Evolutionary conservation across 92 coral and sea anemone species (phyloP).

Genomic region (Parazoanthus darwini): DNA sequence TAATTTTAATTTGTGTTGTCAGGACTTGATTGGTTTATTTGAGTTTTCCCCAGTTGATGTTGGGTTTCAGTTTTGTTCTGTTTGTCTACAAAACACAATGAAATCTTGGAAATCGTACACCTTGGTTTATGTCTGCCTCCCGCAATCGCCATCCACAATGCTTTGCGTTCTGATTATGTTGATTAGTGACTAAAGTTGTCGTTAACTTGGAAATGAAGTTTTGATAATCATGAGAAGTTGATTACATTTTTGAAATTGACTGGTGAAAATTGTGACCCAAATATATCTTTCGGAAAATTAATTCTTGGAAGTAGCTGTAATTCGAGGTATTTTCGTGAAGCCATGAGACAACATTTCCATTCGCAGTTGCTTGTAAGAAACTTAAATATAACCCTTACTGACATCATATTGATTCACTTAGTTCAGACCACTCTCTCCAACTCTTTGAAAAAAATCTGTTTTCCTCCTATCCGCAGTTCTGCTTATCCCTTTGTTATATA

Average conservation of each 20-base stretch:
- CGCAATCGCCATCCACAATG: neutral
- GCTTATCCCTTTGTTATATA: too few relatives aligned
- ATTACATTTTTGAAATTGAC: neutral
- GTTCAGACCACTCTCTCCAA: too few relatives aligned
- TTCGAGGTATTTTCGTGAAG: too few relatives aligned
- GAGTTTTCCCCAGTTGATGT: neutral
- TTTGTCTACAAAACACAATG: neutral
- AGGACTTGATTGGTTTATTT: neutral
- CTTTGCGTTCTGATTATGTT: neutral
- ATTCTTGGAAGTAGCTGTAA: too few relatives aligned
- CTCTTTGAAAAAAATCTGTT: too few relatives aligned
- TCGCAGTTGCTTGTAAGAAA: too few relatives aligned
- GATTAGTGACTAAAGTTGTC: neutral
- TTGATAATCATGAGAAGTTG: neutral
- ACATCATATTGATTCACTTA: too few relatives aligned
- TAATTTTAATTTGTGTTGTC: neutral
- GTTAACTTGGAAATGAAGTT: too few relatives aligned
- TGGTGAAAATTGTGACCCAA: neutral
- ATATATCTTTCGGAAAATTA: too few relatives aligned
- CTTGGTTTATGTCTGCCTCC: neutral
- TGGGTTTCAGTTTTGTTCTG: neutral
- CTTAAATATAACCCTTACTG: too few relatives aligned
- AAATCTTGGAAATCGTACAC: neutral
- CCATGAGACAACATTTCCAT: too few relatives aligned
- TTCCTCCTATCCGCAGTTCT: too few relatives aligned